Percentiles rank a stretch among this genome's conserved stretches.
Conservation (phyloP, 2,888 invertebrate genomes). For the Callyntrura guangdongensis region DNA sequence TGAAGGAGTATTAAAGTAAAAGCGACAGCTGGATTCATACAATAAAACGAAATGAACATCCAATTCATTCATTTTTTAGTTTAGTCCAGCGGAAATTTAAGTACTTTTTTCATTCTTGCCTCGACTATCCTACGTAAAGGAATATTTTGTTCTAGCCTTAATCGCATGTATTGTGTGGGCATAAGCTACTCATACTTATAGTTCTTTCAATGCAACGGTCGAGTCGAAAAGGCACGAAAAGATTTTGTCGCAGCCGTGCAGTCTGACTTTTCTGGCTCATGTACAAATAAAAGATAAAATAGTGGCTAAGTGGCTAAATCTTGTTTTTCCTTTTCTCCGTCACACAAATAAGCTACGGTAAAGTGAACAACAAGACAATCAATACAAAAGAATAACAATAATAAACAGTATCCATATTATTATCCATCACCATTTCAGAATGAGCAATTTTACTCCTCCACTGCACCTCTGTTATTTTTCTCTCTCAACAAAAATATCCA, state of each 20-base stretch:
- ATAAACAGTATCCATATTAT: background rate
- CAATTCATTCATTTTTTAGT: conserved; percentile 73
- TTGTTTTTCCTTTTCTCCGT: background rate
- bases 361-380: background rate
- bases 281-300: conserved; percentile 4
- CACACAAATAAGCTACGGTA: no score
- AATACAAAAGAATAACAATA: conserved; percentile 6
- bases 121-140: background rate
- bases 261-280: conserved; percentile 60
- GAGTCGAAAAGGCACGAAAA: conserved; percentile 6
- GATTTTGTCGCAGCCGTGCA: conserved; percentile 67
- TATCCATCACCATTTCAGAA: conserved; percentile 13
- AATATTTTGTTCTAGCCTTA: background rate
- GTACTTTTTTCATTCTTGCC: conserved; percentile 48
- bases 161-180: background rate
- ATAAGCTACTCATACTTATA: background rate
- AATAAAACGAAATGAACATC: conserved; percentile 55
- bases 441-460: conserved; percentile 21
- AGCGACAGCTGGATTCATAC: conserved; percentile 25
- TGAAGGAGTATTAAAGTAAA: no score
- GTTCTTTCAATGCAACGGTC: conserved; percentile 5
- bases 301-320: background rate
- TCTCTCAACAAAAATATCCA: background rate
- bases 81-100: conserved; percentile 35
- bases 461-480: no score